Conservation (phyloP, 2,797 vertebrate genomes). For the Chloroceryle amazona region DNA sequence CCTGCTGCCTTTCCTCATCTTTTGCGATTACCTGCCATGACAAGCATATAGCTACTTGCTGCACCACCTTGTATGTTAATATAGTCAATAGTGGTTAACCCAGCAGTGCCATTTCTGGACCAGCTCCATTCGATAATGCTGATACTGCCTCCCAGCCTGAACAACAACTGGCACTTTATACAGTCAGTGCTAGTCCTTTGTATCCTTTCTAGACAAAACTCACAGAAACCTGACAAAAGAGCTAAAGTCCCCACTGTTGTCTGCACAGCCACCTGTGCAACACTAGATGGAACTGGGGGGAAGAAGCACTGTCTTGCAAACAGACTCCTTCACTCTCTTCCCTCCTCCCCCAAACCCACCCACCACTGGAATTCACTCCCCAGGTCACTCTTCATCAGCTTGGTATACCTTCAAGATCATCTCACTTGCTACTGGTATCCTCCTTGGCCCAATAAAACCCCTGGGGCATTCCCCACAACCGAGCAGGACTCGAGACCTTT, state of each 20-base stretch:
- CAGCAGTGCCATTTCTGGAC: not conserved
- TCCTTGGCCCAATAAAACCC: not conserved
- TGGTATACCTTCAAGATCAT: not conserved
- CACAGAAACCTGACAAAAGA: not conserved
- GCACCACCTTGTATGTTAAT: not conserved
- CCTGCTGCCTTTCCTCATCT: not conserved
- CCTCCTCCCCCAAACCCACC: not conserved
- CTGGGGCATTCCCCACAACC: not conserved
- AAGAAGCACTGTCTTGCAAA: not conserved
- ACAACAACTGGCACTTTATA: not conserved
- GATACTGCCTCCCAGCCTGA: not conserved
- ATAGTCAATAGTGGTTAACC: not conserved
- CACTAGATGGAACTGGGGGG: fast-evolving
- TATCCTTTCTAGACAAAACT: not conserved
- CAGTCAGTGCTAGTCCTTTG: not conserved
- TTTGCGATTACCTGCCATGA: not conserved
- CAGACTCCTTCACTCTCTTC: not conserved
- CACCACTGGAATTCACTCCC: not conserved
- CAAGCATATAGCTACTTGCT: not conserved
- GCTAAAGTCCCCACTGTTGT: not conserved
- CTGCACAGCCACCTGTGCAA: not conserved
- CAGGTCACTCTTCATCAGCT: not conserved
- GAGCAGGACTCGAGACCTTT: not conserved
- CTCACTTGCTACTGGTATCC: not conserved
- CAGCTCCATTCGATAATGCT: not conserved